phyloP scores from a whole-genome alignment of 2,113 vertebrate genomes.

The Elephas maximus region DNA sequence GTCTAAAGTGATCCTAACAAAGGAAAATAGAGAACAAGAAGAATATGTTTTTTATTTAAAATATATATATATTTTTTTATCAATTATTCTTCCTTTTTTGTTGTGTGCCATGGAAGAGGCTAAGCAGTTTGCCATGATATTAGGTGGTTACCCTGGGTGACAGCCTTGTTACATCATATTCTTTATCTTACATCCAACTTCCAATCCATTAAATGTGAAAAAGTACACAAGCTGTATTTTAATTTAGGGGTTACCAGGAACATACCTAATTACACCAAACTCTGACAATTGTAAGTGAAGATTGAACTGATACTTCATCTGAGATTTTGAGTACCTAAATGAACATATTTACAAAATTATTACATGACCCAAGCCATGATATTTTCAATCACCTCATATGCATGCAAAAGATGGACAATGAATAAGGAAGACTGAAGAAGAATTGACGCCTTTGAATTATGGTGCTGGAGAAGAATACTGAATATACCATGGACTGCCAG shows the following conservation, averaged over 20 bases:
- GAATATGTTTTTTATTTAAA: not conserved
- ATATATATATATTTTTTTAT: not conserved
- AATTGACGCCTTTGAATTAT: too few species aligned
- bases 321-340: constrained; percentile 53
- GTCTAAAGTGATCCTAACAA: not conserved
- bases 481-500: too few species aligned
- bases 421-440: too few species aligned
- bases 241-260: constrained; percentile 40
- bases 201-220: constrained; percentile 55
- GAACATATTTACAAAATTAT: constrained; percentile 6
- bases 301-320: constrained; percentile 51
- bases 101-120: too few species aligned
- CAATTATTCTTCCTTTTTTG: not conserved
- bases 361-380: not conserved
- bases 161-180: constrained; percentile 54
- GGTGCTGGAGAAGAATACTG: too few species aligned
- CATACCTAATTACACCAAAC: not conserved
- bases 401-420: too few species aligned
- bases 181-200: constrained; percentile 1
- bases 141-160: constrained; percentile 68
- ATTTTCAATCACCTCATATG: too few species aligned
- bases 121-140: constrained; percentile 30
- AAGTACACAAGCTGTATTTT: constrained; percentile 59
- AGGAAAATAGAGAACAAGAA: constrained; percentile 21
- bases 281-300: constrained; percentile 45